These are phyloP conservation scores for Urosaurus nigricauda DNA, from an alignment of 2,797 vertebrate species.

Conservation along the genomic window DNA sequence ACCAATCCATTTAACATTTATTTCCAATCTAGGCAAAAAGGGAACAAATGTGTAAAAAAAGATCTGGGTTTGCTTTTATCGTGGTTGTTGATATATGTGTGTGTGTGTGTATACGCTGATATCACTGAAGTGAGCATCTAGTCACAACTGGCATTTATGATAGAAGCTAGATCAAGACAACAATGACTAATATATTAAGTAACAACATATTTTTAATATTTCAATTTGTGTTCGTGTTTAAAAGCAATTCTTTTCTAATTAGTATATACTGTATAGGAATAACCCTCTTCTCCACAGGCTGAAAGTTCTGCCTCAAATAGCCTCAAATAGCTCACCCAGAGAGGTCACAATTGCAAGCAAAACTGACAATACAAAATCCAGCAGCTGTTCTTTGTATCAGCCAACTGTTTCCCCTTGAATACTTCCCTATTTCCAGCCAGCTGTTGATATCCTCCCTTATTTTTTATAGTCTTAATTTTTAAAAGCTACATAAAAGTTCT, in stretches of 20 bases:
- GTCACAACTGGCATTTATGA: neutral
- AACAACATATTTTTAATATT: neutral
- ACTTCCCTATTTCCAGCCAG: neutral
- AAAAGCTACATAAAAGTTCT: neutral
- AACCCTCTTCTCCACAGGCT: neutral
- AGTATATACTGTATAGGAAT: neutral
- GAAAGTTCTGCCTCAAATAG: neutral
- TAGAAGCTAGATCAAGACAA: neutral
- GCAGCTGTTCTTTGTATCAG: slow-evolving; percentile 25
- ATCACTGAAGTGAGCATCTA: neutral
- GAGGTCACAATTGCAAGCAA: slow-evolving; percentile 14
- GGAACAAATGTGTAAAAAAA: neutral
- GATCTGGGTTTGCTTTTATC: neutral
- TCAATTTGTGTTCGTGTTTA: neutral
- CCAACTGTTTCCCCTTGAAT: slow-evolving; percentile 26
- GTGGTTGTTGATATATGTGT: neutral
- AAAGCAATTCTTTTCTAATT: neutral
- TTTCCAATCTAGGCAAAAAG: neutral
- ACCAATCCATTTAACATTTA: neutral
- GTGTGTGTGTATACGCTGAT: neutral
- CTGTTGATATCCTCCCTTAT: slow-evolving; percentile 1
- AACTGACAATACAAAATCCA: slow-evolving; percentile 21
- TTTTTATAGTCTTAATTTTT: neutral
- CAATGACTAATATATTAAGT: neutral
- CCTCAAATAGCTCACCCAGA: neutral